Percentiles rank a stretch among this genome's conserved stretches.
These are phyloP conservation scores for Rhopalosiphum padi DNA, from an alignment of 1,140 invertebrate genomes.

Conservation along the genomic window DNA sequence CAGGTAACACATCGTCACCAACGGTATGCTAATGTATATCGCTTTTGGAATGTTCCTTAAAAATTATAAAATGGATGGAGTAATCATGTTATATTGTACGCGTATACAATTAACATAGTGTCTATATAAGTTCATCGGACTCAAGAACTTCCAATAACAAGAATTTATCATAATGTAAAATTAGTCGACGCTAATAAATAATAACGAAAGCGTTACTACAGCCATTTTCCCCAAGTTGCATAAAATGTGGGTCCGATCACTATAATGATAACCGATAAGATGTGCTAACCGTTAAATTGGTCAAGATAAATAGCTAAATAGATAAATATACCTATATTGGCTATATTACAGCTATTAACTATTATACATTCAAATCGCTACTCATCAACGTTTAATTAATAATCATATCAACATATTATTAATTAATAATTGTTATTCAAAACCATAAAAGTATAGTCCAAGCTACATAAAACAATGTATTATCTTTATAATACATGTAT, in stretches of 20 bases:
- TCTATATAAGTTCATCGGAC: background rate
- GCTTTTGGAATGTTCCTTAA: slow-evolving; percentile 90
- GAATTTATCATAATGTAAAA: background rate
- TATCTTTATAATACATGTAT: background rate
- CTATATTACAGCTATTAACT: background rate
- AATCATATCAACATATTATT: too few relatives aligned
- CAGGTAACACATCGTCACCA: slow-evolving; percentile 95
- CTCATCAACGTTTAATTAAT: background rate
- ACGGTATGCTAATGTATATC: slow-evolving; percentile 94
- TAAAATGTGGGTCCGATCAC: too few relatives aligned
- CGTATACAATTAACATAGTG: background rate
- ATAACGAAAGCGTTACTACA: background rate
- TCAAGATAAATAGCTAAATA: background rate
- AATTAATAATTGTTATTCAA: background rate
- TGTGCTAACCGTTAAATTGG: background rate
- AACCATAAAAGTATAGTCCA: background rate
- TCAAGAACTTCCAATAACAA: background rate
- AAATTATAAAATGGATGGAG: slow-evolving; percentile 31
- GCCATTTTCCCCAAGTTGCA: too few relatives aligned
- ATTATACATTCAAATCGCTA: background rate
- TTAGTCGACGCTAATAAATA: background rate
- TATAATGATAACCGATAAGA: too few relatives aligned
- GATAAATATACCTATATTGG: background rate
- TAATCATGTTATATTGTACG: background rate
- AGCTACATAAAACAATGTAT: background rate